These are phyloP conservation scores for Varecia variegata DNA, from an alignment of 2,797 vertebrate species.

Conservation along the genomic window DNA sequence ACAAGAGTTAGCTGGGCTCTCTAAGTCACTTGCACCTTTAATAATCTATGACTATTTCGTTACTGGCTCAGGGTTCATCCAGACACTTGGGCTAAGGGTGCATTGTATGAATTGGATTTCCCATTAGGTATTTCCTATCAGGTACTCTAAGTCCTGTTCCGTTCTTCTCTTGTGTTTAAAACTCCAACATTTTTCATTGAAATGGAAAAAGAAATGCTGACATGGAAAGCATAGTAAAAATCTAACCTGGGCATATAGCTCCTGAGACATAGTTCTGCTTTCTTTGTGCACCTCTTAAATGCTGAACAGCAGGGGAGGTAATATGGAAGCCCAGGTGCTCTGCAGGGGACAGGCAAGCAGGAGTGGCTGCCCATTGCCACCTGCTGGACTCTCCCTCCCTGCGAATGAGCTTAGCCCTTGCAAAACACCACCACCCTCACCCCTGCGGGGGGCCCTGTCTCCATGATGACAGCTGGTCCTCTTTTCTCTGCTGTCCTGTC, in stretches of 20 bases:
- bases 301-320: neutral
- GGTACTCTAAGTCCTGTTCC: neutral
- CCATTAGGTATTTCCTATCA: neutral
- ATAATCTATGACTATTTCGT: neutral
- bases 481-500: neutral
- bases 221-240: neutral
- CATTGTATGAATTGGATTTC: neutral
- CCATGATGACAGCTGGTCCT: neutral
- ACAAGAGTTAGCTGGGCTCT: neutral
- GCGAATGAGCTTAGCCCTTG: neutral
- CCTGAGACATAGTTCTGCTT: neutral
- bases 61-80: neutral
- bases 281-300: neutral
- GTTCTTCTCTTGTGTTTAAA: constrained; percentile 39
- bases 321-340: neutral
- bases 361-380: neutral
- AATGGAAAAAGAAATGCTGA: neutral
- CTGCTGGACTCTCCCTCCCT: neutral
- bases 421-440: neutral
- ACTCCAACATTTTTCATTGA: neutral
- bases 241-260: neutral
- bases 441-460: neutral
- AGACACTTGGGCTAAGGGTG: neutral
- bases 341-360: neutral
- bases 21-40: neutral